Evolutionary conservation across 2,113 vertebrate species (phyloP).

Genomic region (human): GRCh38 chr5:34119001-34119500

Average conservation of each 20-base stretch:
- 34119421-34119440: neutral
- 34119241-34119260: neutral
- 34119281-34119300: neutral
- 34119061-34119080: neutral
- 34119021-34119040: neutral
- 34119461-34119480: neutral
- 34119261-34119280: neutral
- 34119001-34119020: neutral
- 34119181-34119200: neutral
- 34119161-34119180: neutral
- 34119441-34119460: neutral
- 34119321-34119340: neutral
- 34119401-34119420: neutral
- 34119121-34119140: neutral
- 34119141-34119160: neutral
- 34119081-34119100: neutral
- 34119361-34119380: neutral
- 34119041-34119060: neutral
- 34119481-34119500: neutral
- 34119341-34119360: neutral
- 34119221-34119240: neutral
- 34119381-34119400: neutral
- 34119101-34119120: neutral
- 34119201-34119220: neutral
- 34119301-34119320: conserved; percentile 9